A percentile compares a stretch with the other conserved stretches of the same genome.
Conservation (phyloP, 2,888 invertebrate species). For the Miltochrista miniata region DNA sequence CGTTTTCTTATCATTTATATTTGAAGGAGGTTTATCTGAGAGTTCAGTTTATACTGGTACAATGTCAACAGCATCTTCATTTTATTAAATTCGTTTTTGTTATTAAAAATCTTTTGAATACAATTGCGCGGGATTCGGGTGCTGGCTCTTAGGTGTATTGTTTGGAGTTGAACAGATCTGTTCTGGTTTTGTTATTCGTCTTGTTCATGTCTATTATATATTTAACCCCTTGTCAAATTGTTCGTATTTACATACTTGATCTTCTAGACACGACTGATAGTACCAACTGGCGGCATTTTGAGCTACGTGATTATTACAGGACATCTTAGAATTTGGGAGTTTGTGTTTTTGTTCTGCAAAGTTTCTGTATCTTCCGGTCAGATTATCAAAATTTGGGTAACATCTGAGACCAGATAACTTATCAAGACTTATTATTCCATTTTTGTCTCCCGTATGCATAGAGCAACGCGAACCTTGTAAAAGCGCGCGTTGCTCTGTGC, state of each 20-base stretch:
- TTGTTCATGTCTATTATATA: constrained; percentile 1
- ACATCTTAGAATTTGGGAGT: no score
- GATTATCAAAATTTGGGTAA: no score
- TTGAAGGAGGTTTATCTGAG: constrained; percentile 7
- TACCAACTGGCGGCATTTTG: no score
- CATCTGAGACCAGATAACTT: no score
- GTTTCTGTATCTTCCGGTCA: no score
- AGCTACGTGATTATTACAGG: no score
- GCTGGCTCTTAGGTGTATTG: constrained; percentile 22
- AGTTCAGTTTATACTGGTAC: constrained; percentile 51
- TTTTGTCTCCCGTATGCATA: no score
- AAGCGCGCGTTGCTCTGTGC: no score
- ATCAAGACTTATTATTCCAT: no score
- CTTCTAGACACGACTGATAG: no score
- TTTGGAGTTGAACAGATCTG: constrained; percentile 23
- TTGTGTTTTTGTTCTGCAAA: no score
- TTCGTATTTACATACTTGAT: background rate
- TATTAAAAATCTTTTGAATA: constrained; percentile 53
- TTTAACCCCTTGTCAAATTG: background rate
- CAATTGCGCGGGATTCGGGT: constrained; percentile 43
- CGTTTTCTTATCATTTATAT: background rate
- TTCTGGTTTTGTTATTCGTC: constrained; percentile 15
- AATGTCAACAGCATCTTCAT: constrained; percentile 51
- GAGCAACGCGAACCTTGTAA: no score
- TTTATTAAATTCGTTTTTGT: constrained; percentile 64